Evolutionary conservation across 2,797 vertebrate species (phyloP).

Genomic region (Sitta carolinensis): DNA sequence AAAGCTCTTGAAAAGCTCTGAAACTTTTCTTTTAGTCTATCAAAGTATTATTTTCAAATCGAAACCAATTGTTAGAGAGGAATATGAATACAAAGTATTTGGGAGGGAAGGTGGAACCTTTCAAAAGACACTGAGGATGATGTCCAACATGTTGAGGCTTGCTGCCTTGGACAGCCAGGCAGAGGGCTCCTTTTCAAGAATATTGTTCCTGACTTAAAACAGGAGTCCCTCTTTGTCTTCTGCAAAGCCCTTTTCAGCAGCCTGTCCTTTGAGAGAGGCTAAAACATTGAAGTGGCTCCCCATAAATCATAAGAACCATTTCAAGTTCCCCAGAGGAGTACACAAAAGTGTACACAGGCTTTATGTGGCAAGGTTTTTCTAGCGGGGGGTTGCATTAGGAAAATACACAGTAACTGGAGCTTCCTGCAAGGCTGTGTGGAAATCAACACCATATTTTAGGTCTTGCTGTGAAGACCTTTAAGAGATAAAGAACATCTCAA

Average conservation of each 20-base stretch:
- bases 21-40: neutral
- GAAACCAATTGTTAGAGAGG: neutral
- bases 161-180: neutral
- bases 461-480: neutral
- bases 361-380: neutral
- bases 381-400: accelerated
- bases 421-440: neutral
- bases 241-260: neutral
- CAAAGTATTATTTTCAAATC: neutral
- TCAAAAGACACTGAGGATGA: neutral
- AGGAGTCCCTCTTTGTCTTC: neutral
- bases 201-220: neutral
- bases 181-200: neutral
- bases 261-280: neutral
- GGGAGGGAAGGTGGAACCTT: neutral
- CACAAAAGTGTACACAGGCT: neutral
- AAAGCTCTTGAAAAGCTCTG: neutral
- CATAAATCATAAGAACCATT: neutral
- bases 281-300: neutral
- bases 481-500: neutral
- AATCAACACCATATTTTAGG: neutral
- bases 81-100: neutral
- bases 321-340: neutral
- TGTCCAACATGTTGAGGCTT: neutral
- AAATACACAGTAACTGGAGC: neutral